Evolutionary conservation across 2,113 vertebrate genomes (phyloP).

Genomic region (Triplophysa tibetana): DNA sequence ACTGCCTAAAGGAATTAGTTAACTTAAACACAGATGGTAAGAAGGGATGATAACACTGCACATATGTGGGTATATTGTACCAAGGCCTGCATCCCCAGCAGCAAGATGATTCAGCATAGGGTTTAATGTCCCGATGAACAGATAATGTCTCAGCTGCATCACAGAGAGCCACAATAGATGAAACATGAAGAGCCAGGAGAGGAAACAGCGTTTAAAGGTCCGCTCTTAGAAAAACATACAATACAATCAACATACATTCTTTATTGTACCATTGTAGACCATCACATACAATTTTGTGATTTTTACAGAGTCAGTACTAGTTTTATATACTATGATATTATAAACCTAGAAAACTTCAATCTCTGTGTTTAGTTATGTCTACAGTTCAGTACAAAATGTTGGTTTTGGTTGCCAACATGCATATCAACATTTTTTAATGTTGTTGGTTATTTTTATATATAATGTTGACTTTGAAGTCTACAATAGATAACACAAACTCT

Average conservation of each 20-base stretch:
- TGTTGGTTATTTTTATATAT: too few species aligned
- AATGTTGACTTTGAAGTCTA: too few species aligned
- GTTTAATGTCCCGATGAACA: constrained; percentile 92
- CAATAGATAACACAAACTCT: too few species aligned
- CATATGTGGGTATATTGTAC: constrained; percentile 63
- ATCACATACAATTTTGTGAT: not conserved
- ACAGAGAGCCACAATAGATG: constrained; percentile 87
- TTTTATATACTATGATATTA: too few species aligned
- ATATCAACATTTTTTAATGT: too few species aligned
- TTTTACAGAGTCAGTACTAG: too few species aligned
- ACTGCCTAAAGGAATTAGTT: not conserved
- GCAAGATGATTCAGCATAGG: constrained; percentile 79
- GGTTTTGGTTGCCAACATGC: too few species aligned
- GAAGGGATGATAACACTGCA: not conserved
- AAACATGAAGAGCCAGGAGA: constrained; percentile 80
- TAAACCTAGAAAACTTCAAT: too few species aligned
- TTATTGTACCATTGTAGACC: not conserved
- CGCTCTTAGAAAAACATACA: constrained; percentile 56
- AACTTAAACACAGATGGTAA: not conserved
- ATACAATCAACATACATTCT: too few species aligned
- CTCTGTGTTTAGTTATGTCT: too few species aligned
- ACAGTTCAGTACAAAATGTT: too few species aligned
- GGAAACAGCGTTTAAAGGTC: constrained; percentile 72
- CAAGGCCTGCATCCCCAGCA: constrained; percentile 52
- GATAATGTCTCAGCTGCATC: constrained; percentile 88